These are phyloP conservation scores for Hypsibius dujardini DNA, from an alignment of 1,140 invertebrate species.

Conservation along the genomic window DNA sequence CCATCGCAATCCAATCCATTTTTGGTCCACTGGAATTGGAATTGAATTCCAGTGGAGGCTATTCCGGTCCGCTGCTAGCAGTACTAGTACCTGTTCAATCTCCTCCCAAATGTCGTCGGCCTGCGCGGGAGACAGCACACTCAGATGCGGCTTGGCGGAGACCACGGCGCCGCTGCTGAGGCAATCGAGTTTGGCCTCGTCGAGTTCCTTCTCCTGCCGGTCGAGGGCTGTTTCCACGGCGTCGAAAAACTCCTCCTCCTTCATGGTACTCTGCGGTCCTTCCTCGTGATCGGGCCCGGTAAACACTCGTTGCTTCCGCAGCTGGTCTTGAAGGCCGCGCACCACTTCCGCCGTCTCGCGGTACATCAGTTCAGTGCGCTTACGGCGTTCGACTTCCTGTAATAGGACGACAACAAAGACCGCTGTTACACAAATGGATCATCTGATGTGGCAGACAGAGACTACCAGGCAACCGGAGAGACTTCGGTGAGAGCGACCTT, in stretches of 20 bases:
- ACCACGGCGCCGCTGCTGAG: neutral
- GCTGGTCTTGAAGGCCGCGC: neutral
- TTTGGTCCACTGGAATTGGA: too few species aligned
- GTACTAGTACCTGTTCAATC: constrained; percentile 11
- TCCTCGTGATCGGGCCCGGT: constrained; percentile 87
- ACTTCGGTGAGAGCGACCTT: too few species aligned
- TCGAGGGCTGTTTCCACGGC: constrained; percentile 89
- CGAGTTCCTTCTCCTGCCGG: constrained; percentile 56
- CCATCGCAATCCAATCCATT: too few species aligned
- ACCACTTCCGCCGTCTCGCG: constrained; percentile 3
- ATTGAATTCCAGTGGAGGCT: too few species aligned
- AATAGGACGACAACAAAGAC: too few species aligned
- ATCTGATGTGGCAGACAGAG: too few species aligned
- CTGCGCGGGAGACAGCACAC: constrained; percentile 14
- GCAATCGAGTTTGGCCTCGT: constrained; percentile 40
- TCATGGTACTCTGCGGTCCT: constrained; percentile 80
- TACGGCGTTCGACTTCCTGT: constrained; percentile 53
- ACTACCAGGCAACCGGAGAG: too few species aligned
- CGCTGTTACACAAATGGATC: too few species aligned
- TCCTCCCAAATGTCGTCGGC: neutral
- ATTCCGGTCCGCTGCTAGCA: too few species aligned
- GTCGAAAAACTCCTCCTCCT: constrained; percentile 98
- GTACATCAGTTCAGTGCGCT: constrained; percentile 60
- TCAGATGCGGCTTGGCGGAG: neutral
- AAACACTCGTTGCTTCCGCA: constrained; percentile 27